Evolutionary conservation across 2,797 vertebrate species (phyloP).

Genomic region (Gadopsis bispinosus): DNA sequence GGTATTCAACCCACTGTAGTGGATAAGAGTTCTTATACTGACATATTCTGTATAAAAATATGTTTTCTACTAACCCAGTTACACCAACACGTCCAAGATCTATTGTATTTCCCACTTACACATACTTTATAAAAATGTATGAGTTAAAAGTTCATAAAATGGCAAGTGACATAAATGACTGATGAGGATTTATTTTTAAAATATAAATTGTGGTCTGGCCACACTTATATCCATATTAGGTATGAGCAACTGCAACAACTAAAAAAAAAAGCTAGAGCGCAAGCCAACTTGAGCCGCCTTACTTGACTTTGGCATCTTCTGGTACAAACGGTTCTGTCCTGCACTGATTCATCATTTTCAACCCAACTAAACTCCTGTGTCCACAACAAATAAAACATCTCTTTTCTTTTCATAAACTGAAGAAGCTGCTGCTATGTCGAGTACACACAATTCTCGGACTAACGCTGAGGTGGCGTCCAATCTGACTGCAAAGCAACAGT

Average conservation of each 20-base stretch:
- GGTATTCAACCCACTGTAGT: too few species aligned
- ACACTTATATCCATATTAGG: slow-evolving; percentile 1
- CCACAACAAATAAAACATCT: neutral
- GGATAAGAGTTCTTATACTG: too few species aligned
- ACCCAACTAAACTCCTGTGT: neutral
- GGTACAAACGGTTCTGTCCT: slow-evolving; percentile 7
- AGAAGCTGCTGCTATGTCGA: neutral
- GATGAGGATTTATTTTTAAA: neutral
- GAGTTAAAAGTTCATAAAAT: neutral
- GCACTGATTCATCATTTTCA: slow-evolving; percentile 4
- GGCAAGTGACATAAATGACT: neutral
- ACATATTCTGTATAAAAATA: too few species aligned
- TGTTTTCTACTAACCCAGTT: too few species aligned
- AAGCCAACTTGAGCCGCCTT: neutral
- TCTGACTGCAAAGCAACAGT: neutral
- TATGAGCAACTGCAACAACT: neutral
- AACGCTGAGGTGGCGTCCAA: neutral
- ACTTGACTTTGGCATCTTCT: neutral
- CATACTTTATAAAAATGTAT: neutral
- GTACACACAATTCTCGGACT: neutral
- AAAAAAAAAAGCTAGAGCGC: neutral
- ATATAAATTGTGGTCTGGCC: neutral
- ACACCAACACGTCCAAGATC: too few species aligned
- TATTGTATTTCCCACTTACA: too few species aligned
- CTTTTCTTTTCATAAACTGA: neutral